A percentile compares a stretch with the other conserved stretches of the same genome.
These are phyloP conservation scores for Dysidea cf. avara DNA, from an alignment of 37 sponge, comb jelly and placozoan genomes.

Conservation along the genomic window DNA sequence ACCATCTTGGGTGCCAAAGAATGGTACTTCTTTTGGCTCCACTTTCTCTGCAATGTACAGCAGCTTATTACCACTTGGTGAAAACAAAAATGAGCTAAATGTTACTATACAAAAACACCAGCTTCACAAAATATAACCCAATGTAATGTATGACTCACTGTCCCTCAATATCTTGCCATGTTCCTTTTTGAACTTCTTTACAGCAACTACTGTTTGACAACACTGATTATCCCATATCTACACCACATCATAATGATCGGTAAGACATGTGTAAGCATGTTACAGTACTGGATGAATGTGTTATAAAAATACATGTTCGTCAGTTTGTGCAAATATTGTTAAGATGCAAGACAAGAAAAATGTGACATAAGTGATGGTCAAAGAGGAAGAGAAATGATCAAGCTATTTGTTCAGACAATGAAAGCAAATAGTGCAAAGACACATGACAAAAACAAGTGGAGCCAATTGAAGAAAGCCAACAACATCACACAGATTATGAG, in stretches of 20 bases:
- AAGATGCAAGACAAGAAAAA: too few species aligned
- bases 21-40: slow-evolving; percentile 69
- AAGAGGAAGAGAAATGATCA: too few species aligned
- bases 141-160: slow-evolving; percentile 4
- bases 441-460: too few species aligned
- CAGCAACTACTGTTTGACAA: slow-evolving; percentile 24
- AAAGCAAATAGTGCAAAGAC: too few species aligned
- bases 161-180: slow-evolving; percentile 67
- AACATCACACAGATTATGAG: too few species aligned
- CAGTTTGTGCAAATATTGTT: too few species aligned
- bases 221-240: slow-evolving; percentile 6
- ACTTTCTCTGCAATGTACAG: slow-evolving; percentile 90
- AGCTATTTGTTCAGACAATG: too few species aligned
- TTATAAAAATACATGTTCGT: too few species aligned
- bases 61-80: slow-evolving; percentile 62
- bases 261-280: too few species aligned
- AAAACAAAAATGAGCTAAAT: slow-evolving; percentile 45
- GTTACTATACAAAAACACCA: slow-evolving; percentile 14
- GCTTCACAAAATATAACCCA: background rate
- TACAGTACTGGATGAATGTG: too few species aligned
- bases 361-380: too few species aligned
- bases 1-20: slow-evolving; percentile 52
- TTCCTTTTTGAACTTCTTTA: slow-evolving; percentile 40
- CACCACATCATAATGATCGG: slow-evolving; percentile 1
- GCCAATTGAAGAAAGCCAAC: too few species aligned